Evolutionary conservation across 2,797 vertebrate genomes (phyloP).

Genomic region (Acomys russatus): DNA sequence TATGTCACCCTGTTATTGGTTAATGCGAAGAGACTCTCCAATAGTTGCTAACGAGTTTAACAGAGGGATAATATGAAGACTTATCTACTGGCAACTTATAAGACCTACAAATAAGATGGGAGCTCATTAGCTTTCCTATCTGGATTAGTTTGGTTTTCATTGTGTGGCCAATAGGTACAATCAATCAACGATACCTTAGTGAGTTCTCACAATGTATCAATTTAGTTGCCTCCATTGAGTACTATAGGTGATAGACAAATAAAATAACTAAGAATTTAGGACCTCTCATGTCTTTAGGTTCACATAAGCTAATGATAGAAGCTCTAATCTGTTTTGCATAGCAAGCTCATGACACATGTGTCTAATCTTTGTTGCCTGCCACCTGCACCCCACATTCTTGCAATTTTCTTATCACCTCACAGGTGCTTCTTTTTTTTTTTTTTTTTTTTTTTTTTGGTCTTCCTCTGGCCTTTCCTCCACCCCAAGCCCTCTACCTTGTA

Average conservation of each 20-base stretch:
- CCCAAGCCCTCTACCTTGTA: neutral
- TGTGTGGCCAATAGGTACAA: neutral
- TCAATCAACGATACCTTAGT: neutral
- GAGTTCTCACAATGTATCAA: neutral
- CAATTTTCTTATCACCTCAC: neutral
- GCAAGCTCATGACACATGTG: neutral
- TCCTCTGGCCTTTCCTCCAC: neutral
- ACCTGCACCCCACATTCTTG: neutral
- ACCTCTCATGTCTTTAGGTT: neutral
- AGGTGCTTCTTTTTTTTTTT: no score
- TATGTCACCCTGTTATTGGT: neutral
- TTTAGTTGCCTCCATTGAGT: neutral
- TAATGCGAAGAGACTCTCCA: neutral
- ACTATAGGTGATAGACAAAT: neutral
- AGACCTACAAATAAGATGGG: neutral
- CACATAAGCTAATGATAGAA: neutral
- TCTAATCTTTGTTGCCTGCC: neutral
- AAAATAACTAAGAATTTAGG: neutral
- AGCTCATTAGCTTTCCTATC: conserved; percentile 6
- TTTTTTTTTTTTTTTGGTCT: neutral
- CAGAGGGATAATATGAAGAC: neutral
- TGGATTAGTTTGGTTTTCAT: conserved; percentile 4
- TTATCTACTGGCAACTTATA: neutral
- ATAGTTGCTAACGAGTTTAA: neutral
- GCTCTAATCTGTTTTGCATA: neutral